Evolutionary conservation across 1,140 invertebrate genomes (phyloP).

Genomic region (Leptinotarsa texana): DNA sequence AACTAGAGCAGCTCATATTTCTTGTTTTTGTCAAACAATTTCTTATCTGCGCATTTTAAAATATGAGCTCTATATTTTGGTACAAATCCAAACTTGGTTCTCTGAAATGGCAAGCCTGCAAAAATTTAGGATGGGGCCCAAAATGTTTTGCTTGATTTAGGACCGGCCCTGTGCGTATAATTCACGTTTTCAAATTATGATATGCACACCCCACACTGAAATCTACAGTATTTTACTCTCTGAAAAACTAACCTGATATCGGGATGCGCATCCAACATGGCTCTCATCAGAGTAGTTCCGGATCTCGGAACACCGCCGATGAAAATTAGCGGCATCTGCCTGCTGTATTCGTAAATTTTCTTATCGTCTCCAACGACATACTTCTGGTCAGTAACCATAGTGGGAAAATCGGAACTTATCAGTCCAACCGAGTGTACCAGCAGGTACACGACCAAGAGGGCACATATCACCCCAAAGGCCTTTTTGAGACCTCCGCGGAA

Average conservation of each 20-base stretch:
- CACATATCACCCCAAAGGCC: conserved; percentile 27
- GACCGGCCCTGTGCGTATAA: no score
- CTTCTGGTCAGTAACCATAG: conserved; percentile 57
- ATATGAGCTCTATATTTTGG: no score
- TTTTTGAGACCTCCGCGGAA: conserved; percentile 37
- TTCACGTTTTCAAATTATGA: no score
- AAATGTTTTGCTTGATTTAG: no score
- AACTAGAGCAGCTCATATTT: no score
- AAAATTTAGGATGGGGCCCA: no score
- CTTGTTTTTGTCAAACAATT: no score
- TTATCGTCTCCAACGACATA: conserved; percentile 66
- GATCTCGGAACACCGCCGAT: conserved; percentile 96
- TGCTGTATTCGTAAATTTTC: conserved; percentile 74
- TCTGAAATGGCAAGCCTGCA: no score
- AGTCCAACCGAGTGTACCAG: conserved; percentile 27
- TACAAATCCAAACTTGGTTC: no score
- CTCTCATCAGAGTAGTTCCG: conserved; percentile 95
- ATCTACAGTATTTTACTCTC: no score
- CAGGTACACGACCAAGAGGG: conserved; percentile 33
- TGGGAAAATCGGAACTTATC: conserved; percentile 12
- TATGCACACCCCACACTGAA: no score
- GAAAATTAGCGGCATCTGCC: conserved; percentile 92
- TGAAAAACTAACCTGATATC: conserved; percentile 73
- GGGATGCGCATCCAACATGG: conserved; percentile 98
- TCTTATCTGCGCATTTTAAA: no score